Base-by-base conservation (phyloP, 2,113 vertebrate genomes). In the Salvelinus namaycush region DNA sequence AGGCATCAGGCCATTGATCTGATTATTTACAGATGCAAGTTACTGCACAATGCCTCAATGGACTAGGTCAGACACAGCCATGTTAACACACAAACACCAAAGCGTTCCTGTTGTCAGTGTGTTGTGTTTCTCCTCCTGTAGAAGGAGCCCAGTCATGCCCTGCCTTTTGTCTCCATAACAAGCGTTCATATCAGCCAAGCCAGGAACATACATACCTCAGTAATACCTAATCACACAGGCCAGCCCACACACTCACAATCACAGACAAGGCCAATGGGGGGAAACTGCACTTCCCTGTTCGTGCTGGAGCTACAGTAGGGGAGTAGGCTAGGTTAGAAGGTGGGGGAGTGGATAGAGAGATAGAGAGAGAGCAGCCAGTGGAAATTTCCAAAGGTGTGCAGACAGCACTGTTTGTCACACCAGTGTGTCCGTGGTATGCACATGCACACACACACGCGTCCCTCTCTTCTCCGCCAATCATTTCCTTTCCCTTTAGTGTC, bases 81-180 rank as follows among this genome's bases (percentile, higher is more conserved):
- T n/a, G 34, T n/a, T 3, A 20, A 20, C 54, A 71, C 8, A 57
- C 65, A n/a, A 5, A 16, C 9, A 51, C 16, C 9, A 66, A 0
- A 72, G 3, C 24, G 16, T 11, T 66, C 16, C 16, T 62, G 18
- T 31, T 39, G 54, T 59, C 5, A 59, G n/a, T 24, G 12, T 26
- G 62, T 59, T 54, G 64, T 62, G 24, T 57, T 11, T n/a, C 6
- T 49, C 26, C 51, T 59, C 16, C 57, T 62, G 16, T 34, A 29
- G 3, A 62, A 24, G 29, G 20, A 26, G 26, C 22, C 13, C 18
- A 60, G 68, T 81, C 88, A 20, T 83, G 90, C 85, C 75, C 72
- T 31, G 70, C 48, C 87, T 72, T 85, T 86, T 60, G 39, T 68
- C 70, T 66, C 51, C 14, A 31, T 31, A 48, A 68, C 71, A 31